Evolutionary conservation across 1,140 invertebrate species (phyloP), one percentile per base, ranked within the genome.

Genomic region (Drosophila littoralis): DNA sequence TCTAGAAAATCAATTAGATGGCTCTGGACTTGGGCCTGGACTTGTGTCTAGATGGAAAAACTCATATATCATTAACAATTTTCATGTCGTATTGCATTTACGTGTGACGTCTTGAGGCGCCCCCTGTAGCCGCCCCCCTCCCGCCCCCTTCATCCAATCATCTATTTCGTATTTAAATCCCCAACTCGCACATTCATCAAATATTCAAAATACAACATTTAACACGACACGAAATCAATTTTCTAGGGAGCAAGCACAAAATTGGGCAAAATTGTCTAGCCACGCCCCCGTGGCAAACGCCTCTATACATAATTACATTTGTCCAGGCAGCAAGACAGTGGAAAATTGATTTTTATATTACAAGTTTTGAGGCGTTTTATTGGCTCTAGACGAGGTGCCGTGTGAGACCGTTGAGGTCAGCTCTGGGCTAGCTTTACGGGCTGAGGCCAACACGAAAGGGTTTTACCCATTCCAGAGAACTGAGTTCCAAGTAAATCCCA

Each of bases 21-120:
- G 60, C 48, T 63, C 40, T 55, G 50, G 61, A 50, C 61, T 63
- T 51, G 59, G 68, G 60, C 42, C 33, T 59, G 67, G 68, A 28
- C 61, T 51, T 66, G 55, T 6, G 38, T 4, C 9, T 54, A 9
- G 67, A 57, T 57, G 70, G 54, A 54, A 69, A 68, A 69, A 79
- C 83, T 88, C 84, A 88, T 88, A 75, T 77, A 88, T 89, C 83
- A 88, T 88, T 88, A 89, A 88, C 80, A 83, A 88, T 88, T 88
- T 88, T 71, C 83, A 69, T 89, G 83, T 88, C 83, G 89, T 80
- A 77, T 60, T 65, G 77, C 72, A 81, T 79, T 82, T 73, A 69
- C 48, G 38, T 60, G 63, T 69, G 80, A 81, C 74, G 67, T 82
- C 79, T 86, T 74, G 67, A 51, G 48, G 54, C 15, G 46, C 17